phyloP scores from a whole-genome alignment of 2,797 vertebrate genomes.

The Acridotheres tristis region DNA sequence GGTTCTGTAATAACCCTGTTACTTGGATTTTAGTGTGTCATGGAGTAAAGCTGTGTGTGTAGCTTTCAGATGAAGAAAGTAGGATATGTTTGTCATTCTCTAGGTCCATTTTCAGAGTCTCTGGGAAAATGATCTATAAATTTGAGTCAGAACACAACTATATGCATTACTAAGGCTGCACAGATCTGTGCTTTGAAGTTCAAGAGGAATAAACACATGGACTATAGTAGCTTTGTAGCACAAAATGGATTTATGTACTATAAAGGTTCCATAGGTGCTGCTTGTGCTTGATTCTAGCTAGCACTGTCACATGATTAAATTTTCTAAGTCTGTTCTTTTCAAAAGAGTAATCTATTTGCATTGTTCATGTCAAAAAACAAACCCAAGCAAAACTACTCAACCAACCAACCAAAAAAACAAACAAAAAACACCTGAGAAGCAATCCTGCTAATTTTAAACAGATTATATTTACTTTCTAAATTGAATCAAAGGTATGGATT shows the following conservation, averaged over 20 bases:
- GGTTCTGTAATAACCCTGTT: background rate
- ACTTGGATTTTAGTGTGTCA: background rate
- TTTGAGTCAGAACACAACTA: background rate
- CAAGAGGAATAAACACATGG: background rate
- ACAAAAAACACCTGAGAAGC: background rate
- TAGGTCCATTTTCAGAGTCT: background rate
- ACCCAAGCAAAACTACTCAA: background rate
- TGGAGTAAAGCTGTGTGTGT: background rate
- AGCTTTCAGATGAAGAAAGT: background rate
- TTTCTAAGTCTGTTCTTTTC: background rate
- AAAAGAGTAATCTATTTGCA: background rate
- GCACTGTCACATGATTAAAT: background rate
- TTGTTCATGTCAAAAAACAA: background rate
- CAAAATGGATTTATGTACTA: background rate
- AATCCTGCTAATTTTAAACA: background rate
- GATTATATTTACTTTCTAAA: background rate
- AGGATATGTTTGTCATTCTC: background rate
- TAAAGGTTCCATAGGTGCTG: background rate
- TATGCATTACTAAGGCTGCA: background rate
- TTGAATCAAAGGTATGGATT: background rate
- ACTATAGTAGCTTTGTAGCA: background rate
- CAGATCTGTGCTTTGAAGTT: background rate
- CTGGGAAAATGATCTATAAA: background rate
- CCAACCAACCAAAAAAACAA: no score
- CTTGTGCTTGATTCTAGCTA: background rate